These are phyloP conservation scores for Lithophane ornitopus DNA, from an alignment of 2,888 invertebrate genomes.

Conservation along the genomic window DNA sequence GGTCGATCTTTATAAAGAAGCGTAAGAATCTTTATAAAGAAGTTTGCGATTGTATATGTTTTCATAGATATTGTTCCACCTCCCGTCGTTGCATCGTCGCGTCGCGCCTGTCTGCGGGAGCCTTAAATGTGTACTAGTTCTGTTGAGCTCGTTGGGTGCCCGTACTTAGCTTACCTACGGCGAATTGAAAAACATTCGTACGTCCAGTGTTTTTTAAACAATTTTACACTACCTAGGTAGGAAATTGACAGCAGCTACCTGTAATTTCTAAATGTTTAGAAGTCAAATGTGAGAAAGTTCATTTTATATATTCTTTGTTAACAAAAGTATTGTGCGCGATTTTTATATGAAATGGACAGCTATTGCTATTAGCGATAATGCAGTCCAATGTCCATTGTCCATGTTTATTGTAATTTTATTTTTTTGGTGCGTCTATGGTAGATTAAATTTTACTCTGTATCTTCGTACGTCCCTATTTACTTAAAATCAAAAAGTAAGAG, in stretches of 20 bases:
- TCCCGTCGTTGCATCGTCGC: too few species aligned
- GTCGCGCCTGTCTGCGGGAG: too few species aligned
- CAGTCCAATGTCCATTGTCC: constrained; percentile 25
- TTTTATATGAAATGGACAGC: constrained; percentile 10
- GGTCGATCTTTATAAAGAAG: constrained; percentile 29
- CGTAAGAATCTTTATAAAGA: too few species aligned
- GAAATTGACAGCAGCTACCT: background rate
- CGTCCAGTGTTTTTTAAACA: constrained; percentile 8
- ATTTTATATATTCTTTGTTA: too few species aligned
- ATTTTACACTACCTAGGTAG: background rate
- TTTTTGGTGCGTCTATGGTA: background rate
- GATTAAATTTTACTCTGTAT: too few species aligned
- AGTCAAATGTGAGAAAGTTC: too few species aligned
- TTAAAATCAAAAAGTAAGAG: background rate
- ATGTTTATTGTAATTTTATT: background rate
- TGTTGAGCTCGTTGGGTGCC: too few species aligned
- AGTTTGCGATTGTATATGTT: too few species aligned
- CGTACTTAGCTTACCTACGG: too few species aligned
- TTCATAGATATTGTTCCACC: too few species aligned
- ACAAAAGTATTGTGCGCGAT: constrained; percentile 7
- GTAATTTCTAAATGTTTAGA: too few species aligned
- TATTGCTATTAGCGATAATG: constrained; percentile 14
- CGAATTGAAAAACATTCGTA: constrained; percentile 11
- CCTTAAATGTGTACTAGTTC: too few species aligned
- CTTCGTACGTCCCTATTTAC: background rate